Conservation (phyloP, 2,888 invertebrate genomes). For the Phengaris arion region DNA sequence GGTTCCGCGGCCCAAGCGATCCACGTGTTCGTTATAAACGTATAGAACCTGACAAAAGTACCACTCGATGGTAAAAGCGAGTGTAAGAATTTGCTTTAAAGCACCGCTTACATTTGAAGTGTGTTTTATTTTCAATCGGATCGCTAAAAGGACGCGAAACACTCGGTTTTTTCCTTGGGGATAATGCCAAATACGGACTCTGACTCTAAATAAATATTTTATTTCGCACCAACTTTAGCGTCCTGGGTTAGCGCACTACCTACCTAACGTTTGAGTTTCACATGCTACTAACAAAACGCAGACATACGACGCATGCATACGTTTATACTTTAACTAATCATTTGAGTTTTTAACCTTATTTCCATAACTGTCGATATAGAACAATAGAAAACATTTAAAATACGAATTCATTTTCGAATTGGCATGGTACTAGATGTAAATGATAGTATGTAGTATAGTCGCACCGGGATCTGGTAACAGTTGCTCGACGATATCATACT, state of each 20-base stretch:
- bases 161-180: not conserved
- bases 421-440: not conserved
- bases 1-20: slow-evolving; percentile 57
- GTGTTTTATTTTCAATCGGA: slow-evolving; percentile 26
- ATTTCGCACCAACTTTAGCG: slow-evolving; percentile 8
- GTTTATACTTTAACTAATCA: slow-evolving; percentile 18
- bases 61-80: slow-evolving; percentile 36
- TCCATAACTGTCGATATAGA: not conserved
- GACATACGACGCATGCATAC: slow-evolving; percentile 31
- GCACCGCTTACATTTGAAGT: slow-evolving; percentile 19
- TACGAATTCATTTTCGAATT: not conserved
- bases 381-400: not conserved
- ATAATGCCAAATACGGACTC: not conserved
- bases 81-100: slow-evolving; percentile 35
- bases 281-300: slow-evolving; percentile 35
- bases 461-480: slow-evolving; percentile 61
- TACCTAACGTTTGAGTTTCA: slow-evolving; percentile 19
- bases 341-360: not conserved
- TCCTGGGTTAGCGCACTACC: slow-evolving; percentile 8
- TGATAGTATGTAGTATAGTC: slow-evolving; percentile 35
- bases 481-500: slow-evolving; percentile 53
- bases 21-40: slow-evolving; percentile 55
- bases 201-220: slow-evolving; percentile 19
- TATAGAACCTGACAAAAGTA: slow-evolving; percentile 44
- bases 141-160: not conserved